Base-by-base conservation (phyloP, 2,113 vertebrate species). In the Percina caprodes region DNA sequence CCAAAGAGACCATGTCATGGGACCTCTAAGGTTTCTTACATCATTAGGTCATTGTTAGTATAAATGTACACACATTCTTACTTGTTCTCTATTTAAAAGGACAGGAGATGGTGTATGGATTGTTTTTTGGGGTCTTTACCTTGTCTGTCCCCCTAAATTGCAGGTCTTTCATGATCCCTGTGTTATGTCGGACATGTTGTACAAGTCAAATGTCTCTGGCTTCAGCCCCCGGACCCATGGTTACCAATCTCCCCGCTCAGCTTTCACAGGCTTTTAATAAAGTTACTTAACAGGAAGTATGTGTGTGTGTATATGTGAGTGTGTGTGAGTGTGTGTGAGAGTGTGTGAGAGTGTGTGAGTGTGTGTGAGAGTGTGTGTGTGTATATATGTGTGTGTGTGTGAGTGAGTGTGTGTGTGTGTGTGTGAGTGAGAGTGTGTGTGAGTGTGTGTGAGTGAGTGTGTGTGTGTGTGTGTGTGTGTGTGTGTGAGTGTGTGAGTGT, bases 231-330 rank as follows among this genome's bases (percentile, higher is more conserved):
- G 74, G 49, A 65, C 18, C 85, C 85, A 80, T 89, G 88, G 90
- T 55, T 52, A 90, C 86, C 88, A 92, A 92, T 86, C 90, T 82
- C 66, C 7, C 56, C 15, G 74, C 77, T 71, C 49, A 80, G 72
- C 54, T 58, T 55, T 86, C 79, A 66, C 80, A 54, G 81, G 56
- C 42, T 58, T 78, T 84, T 86, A 87, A 89, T 88, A 82, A 88
- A 81, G 74, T 74, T 55, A 71, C 73, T 68, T 35, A 24, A 83
- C 12, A 61, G 46, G 48, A 75, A 61, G 42, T 59, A 13, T 69
- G 56, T 78, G 77, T 45, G 35, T 23, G 1, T 62, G 16, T 45
- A 15, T 59, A 30, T 75, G 46, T n/a, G n/a, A n/a, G n/a, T n/a
- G n/a, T n/a, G n/a, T n/a, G n/a, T n/a, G n/a, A n/a, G n/a, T n/a